phyloP scores from a whole-genome alignment of 2,888 invertebrate genomes.

The Chymomyza amoena region DNA sequence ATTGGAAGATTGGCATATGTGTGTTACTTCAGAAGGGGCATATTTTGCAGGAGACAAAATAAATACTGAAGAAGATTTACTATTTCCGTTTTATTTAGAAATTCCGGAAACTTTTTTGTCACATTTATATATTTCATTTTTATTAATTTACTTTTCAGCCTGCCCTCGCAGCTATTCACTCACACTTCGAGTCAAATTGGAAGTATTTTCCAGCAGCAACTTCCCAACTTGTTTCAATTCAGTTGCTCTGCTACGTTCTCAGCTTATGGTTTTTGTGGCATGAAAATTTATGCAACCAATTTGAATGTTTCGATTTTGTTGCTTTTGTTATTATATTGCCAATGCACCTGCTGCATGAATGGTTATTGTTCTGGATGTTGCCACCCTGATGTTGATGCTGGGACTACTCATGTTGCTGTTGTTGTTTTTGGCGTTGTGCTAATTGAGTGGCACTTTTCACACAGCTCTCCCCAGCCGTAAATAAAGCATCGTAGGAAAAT shows the following conservation, averaged over 20 bases:
- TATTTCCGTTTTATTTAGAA: too few species aligned
- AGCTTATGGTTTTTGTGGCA: conserved; percentile 29
- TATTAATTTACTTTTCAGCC: too few species aligned
- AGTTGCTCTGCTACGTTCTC: conserved; percentile 7
- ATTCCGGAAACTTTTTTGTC: too few species aligned
- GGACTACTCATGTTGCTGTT: background rate
- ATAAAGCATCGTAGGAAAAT: conserved; percentile 21
- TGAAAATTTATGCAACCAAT: conserved; percentile 34
- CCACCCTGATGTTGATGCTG: background rate
- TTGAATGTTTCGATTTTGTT: conserved; percentile 22
- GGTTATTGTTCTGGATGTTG: conserved; percentile 9
- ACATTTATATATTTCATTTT: too few species aligned
- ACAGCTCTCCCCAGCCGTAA: background rate
- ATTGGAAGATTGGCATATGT: too few species aligned
- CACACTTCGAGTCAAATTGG: conserved; percentile 32
- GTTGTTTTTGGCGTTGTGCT: conserved; percentile 18
- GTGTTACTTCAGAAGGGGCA: too few species aligned
- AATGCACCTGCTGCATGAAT: background rate
- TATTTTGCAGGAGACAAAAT: too few species aligned
- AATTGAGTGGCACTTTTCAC: conserved; percentile 1
- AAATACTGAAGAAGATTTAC: too few species aligned
- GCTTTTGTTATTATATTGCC: background rate
- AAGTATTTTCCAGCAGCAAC: background rate
- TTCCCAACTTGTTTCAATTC: background rate
- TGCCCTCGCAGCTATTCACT: background rate